Base-by-base conservation (phyloP, 1,140 invertebrate species). In the Drosophila albomicans region DNA sequence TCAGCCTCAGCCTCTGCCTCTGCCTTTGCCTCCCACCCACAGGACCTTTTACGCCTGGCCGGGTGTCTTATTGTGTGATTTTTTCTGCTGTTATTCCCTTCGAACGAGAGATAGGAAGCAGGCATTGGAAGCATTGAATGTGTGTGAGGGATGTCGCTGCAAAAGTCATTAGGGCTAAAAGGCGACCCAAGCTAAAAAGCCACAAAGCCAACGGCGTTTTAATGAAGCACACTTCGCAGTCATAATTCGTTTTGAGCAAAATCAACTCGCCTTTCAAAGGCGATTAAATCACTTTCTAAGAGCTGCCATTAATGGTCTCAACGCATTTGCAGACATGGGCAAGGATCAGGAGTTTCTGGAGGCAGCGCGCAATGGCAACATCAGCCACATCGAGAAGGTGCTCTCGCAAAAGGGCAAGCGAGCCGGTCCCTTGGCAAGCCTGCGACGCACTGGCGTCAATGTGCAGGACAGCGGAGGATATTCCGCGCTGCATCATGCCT, bases 281-380 rank as follows among this genome's bases (percentile, higher is more conserved):
- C 48, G 30, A 51, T 35, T 16, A 38, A 20, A 38, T 32, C 32
- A n/a, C 25, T 51, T 5, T 57, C 20, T 20, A 11, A 38, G 32
- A 58, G 11, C 16, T 28, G 75, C 65, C 75, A 79, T 87, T 85
- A 85, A 86, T 59, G 46, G 35, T 46, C 8, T 32, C 10, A 5
- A 30, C 2, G 10, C 3, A 38, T 35, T 66, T 56, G 25, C 65
- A 65, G 48, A 45, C 11, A 98, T 99, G 97, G 98, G 98, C 92
- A 98, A 98, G 94, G 98, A 99, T 93, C 97, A 98, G 93, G 98
- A 99, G 94, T 95, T 99, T 93, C 95, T 99, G 93, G 98, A 99
- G 92, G 98, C 98, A 85, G 97, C 98, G 77, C 95, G 98, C 87
- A 97, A 96, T 93, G 98, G 98, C 92, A 98, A 98, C 93, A 95